Evolutionary conservation across 2,888 invertebrate genomes (phyloP), one percentile per base, ranked within the genome.

Genomic region (Antheraea assamensis): DNA sequence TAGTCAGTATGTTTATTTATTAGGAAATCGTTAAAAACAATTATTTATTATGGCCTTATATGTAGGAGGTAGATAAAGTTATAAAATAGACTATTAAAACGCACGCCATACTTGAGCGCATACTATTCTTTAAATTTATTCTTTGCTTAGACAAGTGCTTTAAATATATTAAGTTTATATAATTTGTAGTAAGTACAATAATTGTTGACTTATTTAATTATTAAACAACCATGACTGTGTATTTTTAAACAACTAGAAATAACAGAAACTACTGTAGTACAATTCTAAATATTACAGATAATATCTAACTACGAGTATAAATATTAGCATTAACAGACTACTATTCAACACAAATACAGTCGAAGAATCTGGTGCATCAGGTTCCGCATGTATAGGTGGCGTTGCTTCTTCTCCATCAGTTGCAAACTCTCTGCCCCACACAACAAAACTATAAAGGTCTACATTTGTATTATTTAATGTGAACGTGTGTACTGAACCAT

Each of bases 351-450:
- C 58, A 73, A 78, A 74, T 4, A 72, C 73, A 55, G 30, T 42
- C 0, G 81, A 78, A 27, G 79, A 75, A 47, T 49, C 77, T n/a
- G 73, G 55, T n/a, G 71, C 64, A 7, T 42, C 55, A 2, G 49
- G 24, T 27, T 68, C 72, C 19, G 79, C 82, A 3, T 72, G 75
- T 30, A 83, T 68, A 0, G 90, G 87, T 0, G 89, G 87, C 7
- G 88, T 83, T 0, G 83, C 85, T 0, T 85, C 86, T 68, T 85
- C 73, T 0, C 88, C 91, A 79, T 95, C 95, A 61, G 89, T 88
- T 0, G 82, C 87, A 78, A 91, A 95, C 71, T 93, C 88, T 76
- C 95, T 89, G 0, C 95, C 95, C 89, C 94, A 95, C 13, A 96
- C 85, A 0, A 91, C 95, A 74, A 96, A 95, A 7, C 90, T 85